These are phyloP conservation scores for Anagyrus pseudococci DNA, from an alignment of 2,888 invertebrate species.

Conservation along the genomic window DNA sequence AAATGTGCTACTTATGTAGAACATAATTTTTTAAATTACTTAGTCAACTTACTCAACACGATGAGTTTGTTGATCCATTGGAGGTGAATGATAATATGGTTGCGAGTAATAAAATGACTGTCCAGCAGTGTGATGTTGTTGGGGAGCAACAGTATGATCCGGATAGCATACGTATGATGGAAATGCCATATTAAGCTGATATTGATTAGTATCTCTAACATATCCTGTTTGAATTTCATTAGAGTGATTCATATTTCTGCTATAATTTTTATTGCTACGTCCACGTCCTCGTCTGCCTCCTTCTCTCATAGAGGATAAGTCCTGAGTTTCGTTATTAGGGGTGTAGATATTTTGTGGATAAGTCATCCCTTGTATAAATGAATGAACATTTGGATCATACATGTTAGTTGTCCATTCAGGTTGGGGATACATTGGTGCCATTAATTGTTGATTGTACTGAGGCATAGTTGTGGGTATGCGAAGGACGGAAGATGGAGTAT, in stretches of 20 bases:
- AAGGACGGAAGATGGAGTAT: slow-evolving; percentile 36
- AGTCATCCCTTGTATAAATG: slow-evolving; percentile 63
- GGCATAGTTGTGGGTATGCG: slow-evolving; percentile 36
- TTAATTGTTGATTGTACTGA: slow-evolving; percentile 44
- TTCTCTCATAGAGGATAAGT: slow-evolving; percentile 43
- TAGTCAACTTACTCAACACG: slow-evolving; percentile 38
- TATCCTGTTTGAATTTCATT: slow-evolving; percentile 51
- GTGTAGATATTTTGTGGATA: slow-evolving; percentile 44
- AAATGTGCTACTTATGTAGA: slow-evolving; percentile 36
- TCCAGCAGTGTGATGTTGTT: slow-evolving; percentile 48
- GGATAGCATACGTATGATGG: slow-evolving; percentile 41
- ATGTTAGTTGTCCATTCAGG: slow-evolving; percentile 55
- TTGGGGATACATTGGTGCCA: slow-evolving; percentile 33
- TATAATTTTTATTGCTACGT: slow-evolving; percentile 46
- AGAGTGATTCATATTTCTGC: slow-evolving; percentile 45
- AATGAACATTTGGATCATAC: slow-evolving; percentile 72
- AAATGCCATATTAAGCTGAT: slow-evolving; percentile 40
- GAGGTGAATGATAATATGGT: slow-evolving; percentile 43
- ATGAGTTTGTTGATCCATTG: slow-evolving; percentile 43
- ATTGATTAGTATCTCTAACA: slow-evolving; percentile 47
- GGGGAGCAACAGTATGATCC: slow-evolving; percentile 38
- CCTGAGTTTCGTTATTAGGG: slow-evolving; percentile 41
- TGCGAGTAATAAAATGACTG: slow-evolving; percentile 38
- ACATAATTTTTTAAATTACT: slow-evolving; percentile 31
- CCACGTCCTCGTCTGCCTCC: slow-evolving; percentile 48